These are phyloP conservation scores for Homalodisca vitripennis DNA, from an alignment of 1,140 invertebrate genomes.

Conservation along the genomic window DNA sequence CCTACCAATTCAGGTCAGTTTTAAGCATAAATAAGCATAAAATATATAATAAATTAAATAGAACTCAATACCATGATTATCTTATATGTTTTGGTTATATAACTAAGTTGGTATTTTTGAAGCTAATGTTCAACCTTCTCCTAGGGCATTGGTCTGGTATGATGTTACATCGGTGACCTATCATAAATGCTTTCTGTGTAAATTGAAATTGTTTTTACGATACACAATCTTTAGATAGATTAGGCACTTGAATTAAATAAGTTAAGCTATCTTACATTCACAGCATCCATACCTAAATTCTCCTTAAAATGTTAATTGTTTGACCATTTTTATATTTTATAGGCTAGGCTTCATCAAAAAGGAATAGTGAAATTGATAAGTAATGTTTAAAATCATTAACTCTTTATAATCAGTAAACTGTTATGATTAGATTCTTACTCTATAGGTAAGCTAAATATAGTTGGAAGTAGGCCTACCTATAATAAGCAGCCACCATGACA, in stretches of 20 bases:
- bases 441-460: too few species aligned
- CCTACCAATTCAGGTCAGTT: slow-evolving; percentile 54
- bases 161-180: background rate
- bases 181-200: background rate
- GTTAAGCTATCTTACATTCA: too few species aligned
- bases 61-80: background rate
- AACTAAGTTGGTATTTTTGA: background rate
- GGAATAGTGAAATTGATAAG: too few species aligned
- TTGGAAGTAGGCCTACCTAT: too few species aligned
- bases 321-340: too few species aligned
- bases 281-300: too few species aligned
- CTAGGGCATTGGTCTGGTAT: background rate
- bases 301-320: too few species aligned
- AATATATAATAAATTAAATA: background rate
- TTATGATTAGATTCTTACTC: too few species aligned
- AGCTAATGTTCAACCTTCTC: background rate
- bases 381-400: too few species aligned
- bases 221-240: background rate
- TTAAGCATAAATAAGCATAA: background rate
- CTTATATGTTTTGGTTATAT: background rate
- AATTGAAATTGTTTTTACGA: background rate
- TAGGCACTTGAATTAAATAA: background rate
- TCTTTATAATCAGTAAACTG: too few species aligned
- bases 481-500: too few species aligned
- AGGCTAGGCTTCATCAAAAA: too few species aligned